These are phyloP conservation scores for Allophyes oxyacanthae DNA, from an alignment of 2,888 invertebrate species.

Conservation along the genomic window DNA sequence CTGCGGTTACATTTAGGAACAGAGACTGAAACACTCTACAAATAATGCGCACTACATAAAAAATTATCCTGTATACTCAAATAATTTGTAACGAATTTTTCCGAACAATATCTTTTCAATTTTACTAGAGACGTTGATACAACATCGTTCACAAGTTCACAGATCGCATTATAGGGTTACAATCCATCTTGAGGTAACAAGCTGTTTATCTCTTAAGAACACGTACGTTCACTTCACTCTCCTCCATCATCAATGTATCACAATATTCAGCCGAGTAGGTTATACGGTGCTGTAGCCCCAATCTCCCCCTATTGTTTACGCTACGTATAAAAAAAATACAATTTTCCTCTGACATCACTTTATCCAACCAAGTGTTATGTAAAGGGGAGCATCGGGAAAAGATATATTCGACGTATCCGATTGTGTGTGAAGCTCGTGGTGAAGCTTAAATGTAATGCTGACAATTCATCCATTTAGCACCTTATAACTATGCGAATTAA, in stretches of 20 bases:
- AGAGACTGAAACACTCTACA: no score
- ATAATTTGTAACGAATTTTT: no score
- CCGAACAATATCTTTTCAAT: no score
- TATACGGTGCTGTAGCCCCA: conserved; percentile 16
- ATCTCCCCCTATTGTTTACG: conserved; percentile 46
- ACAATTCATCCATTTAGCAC: conserved; percentile 1
- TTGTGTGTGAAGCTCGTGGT: conserved; percentile 18
- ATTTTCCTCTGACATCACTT: conserved; percentile 46
- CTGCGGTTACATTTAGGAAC: no score
- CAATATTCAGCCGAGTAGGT: conserved; percentile 12
- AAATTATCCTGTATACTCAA: no score
- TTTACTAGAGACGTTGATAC: no score
- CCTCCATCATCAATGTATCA: conserved; percentile 25
- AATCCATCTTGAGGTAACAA: conserved; percentile 8
- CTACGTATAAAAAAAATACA: conserved; percentile 44
- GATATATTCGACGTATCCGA: conserved; percentile 30
- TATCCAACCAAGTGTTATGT: conserved; percentile 49
- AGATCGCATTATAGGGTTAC: no score
- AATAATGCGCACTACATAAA: no score
- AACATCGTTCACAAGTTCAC: neutral
- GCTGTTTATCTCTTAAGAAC: conserved; percentile 2
- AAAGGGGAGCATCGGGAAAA: conserved; percentile 28
- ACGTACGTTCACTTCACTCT: conserved; percentile 9
- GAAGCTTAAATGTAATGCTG: neutral
- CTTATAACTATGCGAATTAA: neutral